phyloP scores from a whole-genome alignment of 2,888 invertebrate species.

The Heliconius erato region DNA sequence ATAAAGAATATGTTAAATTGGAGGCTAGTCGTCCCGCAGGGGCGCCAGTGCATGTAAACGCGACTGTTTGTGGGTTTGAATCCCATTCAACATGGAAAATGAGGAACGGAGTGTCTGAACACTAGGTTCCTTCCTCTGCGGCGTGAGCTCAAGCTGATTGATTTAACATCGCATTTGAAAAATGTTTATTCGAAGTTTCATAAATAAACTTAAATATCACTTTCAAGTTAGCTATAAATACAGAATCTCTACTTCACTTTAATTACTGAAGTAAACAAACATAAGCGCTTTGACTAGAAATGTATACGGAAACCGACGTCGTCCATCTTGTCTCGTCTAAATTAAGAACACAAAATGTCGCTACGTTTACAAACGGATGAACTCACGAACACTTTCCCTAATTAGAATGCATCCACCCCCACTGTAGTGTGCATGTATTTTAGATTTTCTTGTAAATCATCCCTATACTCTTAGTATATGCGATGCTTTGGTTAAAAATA shows the following conservation, averaged over 20 bases:
- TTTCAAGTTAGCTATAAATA: neutral
- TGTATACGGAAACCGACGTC: conserved; percentile 26
- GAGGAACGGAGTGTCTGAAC: too few relatives aligned
- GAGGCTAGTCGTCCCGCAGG: too few relatives aligned
- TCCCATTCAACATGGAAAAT: too few relatives aligned
- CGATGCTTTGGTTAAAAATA: too few relatives aligned
- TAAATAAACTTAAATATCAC: conserved; percentile 17
- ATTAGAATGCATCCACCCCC: conserved; percentile 44
- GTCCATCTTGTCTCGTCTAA: conserved; percentile 41
- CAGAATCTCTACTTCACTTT: neutral
- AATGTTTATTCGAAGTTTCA: neutral
- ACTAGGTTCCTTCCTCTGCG: too few relatives aligned
- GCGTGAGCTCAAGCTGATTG: too few relatives aligned
- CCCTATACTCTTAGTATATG: neutral
- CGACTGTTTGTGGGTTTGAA: too few relatives aligned
- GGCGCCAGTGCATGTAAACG: too few relatives aligned
- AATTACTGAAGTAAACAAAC: conserved; percentile 22
- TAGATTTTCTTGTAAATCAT: neutral
- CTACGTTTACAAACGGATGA: conserved; percentile 36
- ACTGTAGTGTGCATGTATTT: conserved; percentile 26
- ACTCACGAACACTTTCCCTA: conserved; percentile 38
- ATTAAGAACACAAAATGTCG: conserved; percentile 45
- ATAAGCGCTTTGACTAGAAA: conserved; percentile 17
- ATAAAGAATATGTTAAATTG: too few relatives aligned
- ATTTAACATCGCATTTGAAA: neutral